Conservation (phyloP, 2,797 vertebrate species). For the Dendrocincla fuliginosa region DNA sequence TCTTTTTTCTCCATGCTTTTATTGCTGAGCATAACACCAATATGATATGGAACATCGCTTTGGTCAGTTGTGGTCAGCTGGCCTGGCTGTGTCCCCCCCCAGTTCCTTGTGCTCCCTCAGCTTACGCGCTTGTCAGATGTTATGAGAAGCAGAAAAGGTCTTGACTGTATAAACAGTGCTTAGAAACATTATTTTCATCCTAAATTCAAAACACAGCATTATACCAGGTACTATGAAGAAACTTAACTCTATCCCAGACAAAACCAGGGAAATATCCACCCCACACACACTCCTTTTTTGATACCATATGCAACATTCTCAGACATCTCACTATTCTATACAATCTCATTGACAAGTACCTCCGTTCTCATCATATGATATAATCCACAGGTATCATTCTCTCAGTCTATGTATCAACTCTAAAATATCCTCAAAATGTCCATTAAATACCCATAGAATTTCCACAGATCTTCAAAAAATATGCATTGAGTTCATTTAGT, state of each 20-base stretch:
- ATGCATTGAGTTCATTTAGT: background rate
- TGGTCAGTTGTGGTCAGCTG: background rate
- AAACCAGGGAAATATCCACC: background rate
- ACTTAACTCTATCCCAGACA: background rate
- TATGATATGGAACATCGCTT: background rate
- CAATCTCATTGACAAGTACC: background rate
- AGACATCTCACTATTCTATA: background rate
- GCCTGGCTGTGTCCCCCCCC: rapidly evolving
- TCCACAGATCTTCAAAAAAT: background rate
- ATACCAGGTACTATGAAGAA: background rate
- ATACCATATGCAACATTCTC: background rate
- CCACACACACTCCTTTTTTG: no score
- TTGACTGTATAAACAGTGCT: background rate
- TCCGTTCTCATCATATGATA: background rate
- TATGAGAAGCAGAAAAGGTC: background rate
- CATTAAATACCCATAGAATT: background rate
- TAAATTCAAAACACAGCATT: background rate
- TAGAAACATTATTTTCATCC: background rate
- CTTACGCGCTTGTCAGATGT: background rate
- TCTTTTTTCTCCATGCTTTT: background rate
- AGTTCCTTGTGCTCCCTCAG: rapidly evolving
- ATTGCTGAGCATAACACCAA: background rate
- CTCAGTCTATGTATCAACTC: background rate
- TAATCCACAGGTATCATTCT: background rate
- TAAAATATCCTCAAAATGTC: background rate